Base-by-base conservation (phyloP, 2,113 vertebrate species). In the Antechinus stuartii region DNA sequence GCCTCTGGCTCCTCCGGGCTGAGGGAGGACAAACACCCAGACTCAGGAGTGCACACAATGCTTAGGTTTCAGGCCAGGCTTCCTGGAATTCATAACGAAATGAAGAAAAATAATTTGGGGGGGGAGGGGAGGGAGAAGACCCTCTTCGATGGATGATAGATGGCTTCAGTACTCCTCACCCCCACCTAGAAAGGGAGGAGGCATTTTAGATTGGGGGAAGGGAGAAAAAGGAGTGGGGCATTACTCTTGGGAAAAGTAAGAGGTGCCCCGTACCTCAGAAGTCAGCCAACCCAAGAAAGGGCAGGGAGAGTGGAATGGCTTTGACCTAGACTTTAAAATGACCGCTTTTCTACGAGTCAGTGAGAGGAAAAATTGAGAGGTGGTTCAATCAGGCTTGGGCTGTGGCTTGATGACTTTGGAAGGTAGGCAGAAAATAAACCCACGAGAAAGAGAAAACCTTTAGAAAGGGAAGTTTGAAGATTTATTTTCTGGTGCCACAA, bases 1-100 rank as follows among this genome's bases (percentile, higher is more conserved):
- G 97, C 98, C 96, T 96, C 96, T 89, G 68, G 94, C 57, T 96
- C 94, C 92, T 50, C 16, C 90, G 8, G 3, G 6, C 94, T 52
- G 94, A 53, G 84, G n/a, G 0, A 52, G 30, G 90, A 61, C 19
- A 54, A 91, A 95, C 96, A 90, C 76, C 50, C 93, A 35, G 92
- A 16, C 68, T 42, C n/a, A 2, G 35, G 68, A 95, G 68, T 53
- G n/a, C 95, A 56, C 0, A 0, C 56, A 0, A 94, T 25, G 24
- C 47, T 93, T 91, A 49, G 49, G 92, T 68, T 92, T 89, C 57
- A 57, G 91, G 42, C 52, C 57, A 42, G 91, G 61, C 42, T 50
- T 57, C 94, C 93, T 93, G 68, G 90, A 30, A 94, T 90, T 96
- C 95, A 94, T 61, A 5, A 52, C 1, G 47, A 92, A 96, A 96